These are phyloP conservation scores for Megathymus violae DNA, from an alignment of 1,140 invertebrate genomes.

Conservation along the genomic window DNA sequence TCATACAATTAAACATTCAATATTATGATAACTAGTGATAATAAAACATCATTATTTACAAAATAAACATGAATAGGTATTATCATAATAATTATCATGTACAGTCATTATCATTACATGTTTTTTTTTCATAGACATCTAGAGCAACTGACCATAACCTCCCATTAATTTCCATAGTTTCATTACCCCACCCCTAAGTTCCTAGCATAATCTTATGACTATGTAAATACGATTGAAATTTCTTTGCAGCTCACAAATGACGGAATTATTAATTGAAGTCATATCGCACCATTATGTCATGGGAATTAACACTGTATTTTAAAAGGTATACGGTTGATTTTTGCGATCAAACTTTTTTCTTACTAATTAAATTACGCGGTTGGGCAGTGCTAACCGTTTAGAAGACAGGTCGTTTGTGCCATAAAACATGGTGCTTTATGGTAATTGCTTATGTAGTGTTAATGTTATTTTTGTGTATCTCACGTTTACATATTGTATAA, in stretches of 20 bases:
- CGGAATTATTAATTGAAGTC: conserved; percentile 49
- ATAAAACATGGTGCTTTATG: conserved; percentile 41
- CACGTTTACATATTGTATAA: conserved; percentile 30
- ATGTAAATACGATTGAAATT: conserved; percentile 34
- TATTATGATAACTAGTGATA: conserved; percentile 40
- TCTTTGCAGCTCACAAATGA: conserved; percentile 35
- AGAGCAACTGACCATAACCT: conserved; percentile 47
- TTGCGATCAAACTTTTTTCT: conserved; percentile 16
- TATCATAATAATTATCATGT: conserved; percentile 27
- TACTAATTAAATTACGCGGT: conserved; percentile 44
- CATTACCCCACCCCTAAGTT: conserved; percentile 30
- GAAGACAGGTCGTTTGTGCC: conserved; percentile 29
- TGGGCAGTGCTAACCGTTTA: conserved; percentile 46
- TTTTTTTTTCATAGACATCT: conserved; percentile 36
- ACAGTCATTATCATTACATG: conserved; percentile 4
- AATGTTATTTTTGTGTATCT: neutral
- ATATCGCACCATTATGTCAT: conserved; percentile 39
- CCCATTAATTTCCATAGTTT: conserved; percentile 54
- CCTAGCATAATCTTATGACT: conserved; percentile 20
- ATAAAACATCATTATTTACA: conserved; percentile 40
- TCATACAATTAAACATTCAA: conserved; percentile 22
- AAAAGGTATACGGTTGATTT: conserved; percentile 11
- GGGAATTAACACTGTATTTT: conserved; percentile 27
- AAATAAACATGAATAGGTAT: conserved; percentile 37
- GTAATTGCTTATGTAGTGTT: conserved; percentile 39